These are phyloP conservation scores for Patiria miniata DNA, from an alignment of 35 echinoderm and acorn worm species.

Conservation along the genomic window DNA sequence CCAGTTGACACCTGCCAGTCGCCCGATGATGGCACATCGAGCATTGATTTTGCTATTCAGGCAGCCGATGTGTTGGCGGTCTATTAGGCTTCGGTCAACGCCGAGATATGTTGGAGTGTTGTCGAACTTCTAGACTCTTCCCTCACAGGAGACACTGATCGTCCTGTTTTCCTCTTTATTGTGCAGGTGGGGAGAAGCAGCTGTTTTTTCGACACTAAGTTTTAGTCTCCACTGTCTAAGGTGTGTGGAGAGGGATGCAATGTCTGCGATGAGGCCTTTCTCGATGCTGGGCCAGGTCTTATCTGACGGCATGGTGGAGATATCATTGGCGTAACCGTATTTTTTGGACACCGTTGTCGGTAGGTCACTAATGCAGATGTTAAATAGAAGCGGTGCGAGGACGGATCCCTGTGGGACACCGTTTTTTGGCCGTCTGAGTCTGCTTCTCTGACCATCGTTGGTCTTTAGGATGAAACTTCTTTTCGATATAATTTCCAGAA, in stretches of 20 bases:
- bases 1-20: background rate
- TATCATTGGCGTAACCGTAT: conserved; percentile 32
- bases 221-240: background rate
- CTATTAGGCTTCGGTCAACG: background rate
- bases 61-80: background rate
- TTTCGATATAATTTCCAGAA: conserved; percentile 27
- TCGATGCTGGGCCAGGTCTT: background rate
- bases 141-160: background rate
- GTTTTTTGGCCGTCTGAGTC: conserved; percentile 17
- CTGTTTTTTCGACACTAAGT: background rate
- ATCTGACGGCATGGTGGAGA: background rate
- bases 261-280: background rate
- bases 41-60: background rate
- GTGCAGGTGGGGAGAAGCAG: background rate
- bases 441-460: conserved; percentile 34
- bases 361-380: conserved; percentile 32
- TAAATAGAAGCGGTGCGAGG: conserved; percentile 25
- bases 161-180: background rate
- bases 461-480: background rate
- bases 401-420: no score
- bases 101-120: background rate
- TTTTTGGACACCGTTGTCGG: conserved; percentile 12
- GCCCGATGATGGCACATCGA: background rate
- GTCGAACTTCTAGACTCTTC: background rate
- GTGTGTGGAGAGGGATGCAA: background rate